phyloP scores from a whole-genome alignment of 2,113 vertebrate species.

The Paratilapia polleni region DNA sequence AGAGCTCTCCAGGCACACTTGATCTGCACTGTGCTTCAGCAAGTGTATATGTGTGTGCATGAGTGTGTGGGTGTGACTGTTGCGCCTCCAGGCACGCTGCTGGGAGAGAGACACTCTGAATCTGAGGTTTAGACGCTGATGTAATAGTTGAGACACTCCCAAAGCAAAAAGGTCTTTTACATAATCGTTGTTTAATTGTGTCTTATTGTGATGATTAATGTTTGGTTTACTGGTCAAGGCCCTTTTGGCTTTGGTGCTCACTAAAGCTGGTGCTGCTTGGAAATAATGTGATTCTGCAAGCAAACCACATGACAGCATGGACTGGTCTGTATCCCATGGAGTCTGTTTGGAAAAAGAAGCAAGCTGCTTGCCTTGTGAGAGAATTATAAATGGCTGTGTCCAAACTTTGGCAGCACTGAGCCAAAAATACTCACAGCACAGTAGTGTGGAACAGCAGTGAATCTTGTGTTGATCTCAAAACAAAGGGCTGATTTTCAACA shows the following conservation, averaged over 20 bases:
- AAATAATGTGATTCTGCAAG: conserved; percentile 25
- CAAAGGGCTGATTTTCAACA: conserved; percentile 44
- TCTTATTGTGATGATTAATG: conserved; percentile 55
- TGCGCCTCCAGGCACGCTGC: conserved; percentile 64
- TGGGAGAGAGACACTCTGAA: conserved; percentile 55
- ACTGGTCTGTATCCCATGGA: conserved; percentile 35
- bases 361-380: conserved; percentile 55
- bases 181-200: conserved; percentile 62
- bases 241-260: not conserved
- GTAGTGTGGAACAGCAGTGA: conserved; percentile 36
- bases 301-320: conserved; percentile 32
- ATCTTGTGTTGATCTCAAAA: conserved; percentile 57
- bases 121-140: conserved; percentile 47
- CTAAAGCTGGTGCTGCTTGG: conserved; percentile 18
- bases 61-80: conserved; percentile 57
- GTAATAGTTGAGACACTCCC: conserved; percentile 61
- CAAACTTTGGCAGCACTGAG: conserved; percentile 64
- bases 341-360: conserved; percentile 52
- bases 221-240: conserved; percentile 23
- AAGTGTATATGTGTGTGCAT: conserved; percentile 24
- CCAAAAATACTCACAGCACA: conserved; percentile 57
- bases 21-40: conserved; percentile 67
- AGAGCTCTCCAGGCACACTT: conserved; percentile 73
- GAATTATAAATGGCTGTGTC: conserved; percentile 64
- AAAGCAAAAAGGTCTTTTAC: conserved; percentile 41